phyloP scores from a whole-genome alignment of 2,888 invertebrate genomes.

The Amphiduros pacificus region DNA sequence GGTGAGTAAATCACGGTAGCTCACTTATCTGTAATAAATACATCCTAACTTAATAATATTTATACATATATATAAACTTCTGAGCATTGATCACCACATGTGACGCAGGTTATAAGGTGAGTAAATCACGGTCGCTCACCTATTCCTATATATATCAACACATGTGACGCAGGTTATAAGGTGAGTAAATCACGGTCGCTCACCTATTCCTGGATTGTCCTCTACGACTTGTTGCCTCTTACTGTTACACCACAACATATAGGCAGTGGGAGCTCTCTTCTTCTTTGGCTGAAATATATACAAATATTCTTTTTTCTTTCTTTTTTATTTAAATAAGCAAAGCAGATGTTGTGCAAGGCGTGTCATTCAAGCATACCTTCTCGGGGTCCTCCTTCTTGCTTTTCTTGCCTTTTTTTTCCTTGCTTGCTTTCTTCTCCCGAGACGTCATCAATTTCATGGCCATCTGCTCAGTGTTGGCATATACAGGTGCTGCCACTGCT shows the following conservation, averaged over 20 bases:
- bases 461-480: constrained; percentile 66
- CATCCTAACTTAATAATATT: too few species aligned
- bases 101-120: too few species aligned
- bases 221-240: constrained; percentile 74
- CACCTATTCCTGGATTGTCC: constrained; percentile 75
- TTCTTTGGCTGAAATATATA: constrained; percentile 24
- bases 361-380: constrained; percentile 7
- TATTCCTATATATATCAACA: too few species aligned
- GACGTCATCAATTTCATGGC: constrained; percentile 70
- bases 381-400: constrained; percentile 18
- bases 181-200: too few species aligned
- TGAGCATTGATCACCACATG: too few species aligned
- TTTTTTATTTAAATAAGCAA: neutral
- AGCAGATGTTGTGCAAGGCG: neutral
- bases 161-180: too few species aligned
- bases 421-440: constrained; percentile 75
- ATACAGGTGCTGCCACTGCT: constrained; percentile 2
- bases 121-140: too few species aligned
- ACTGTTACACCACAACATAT: constrained; percentile 88
- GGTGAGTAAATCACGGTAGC: too few species aligned
- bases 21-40: too few species aligned
- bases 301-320: neutral
- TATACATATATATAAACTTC: too few species aligned
- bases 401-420: constrained; percentile 20
- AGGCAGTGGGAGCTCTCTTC: constrained; percentile 69